These are phyloP conservation scores for Fistularia commersonii DNA, from an alignment of 2,797 vertebrate genomes.

Conservation along the genomic window DNA sequence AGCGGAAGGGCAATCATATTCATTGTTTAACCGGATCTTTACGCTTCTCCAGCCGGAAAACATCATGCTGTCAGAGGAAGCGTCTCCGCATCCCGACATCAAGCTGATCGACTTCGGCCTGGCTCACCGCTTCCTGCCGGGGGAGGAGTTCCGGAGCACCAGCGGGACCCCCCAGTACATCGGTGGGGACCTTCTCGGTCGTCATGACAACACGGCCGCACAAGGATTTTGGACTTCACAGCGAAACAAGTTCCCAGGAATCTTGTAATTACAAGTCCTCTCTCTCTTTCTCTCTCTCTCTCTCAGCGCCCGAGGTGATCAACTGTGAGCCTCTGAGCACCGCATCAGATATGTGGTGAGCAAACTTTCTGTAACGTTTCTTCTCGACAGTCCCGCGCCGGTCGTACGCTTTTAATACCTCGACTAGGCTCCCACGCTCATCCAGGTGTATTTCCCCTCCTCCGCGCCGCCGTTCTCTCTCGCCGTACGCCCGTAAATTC, in stretches of 20 bases:
- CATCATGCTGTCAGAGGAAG: conserved; percentile 79
- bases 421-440: too few relatives aligned
- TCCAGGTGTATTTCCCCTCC: background rate
- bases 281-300: conserved; percentile 1
- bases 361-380: background rate
- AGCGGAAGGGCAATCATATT: background rate
- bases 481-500: too few relatives aligned
- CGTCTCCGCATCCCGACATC: conserved; percentile 57
- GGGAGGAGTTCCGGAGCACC: conserved; percentile 70
- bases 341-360: conserved; percentile 82
- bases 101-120: conserved; percentile 83
- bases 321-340: conserved; percentile 72
- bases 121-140: conserved; percentile 67
- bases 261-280: too few relatives aligned
- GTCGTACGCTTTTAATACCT: too few relatives aligned
- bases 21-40: background rate
- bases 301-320: conserved; percentile 78
- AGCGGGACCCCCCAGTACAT: conserved; percentile 79
- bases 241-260: too few relatives aligned
- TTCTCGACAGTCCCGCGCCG: background rate
- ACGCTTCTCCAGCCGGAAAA: conserved; percentile 74
- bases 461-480: background rate
- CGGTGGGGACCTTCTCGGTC: conserved; percentile 43
- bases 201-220: background rate
- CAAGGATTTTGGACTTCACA: background rate